Percentiles rank a stretch among this genome's conserved stretches.
Evolutionary conservation across 2,113 vertebrate species (phyloP).

Genomic region (Apistogramma diplotaenia): DNA sequence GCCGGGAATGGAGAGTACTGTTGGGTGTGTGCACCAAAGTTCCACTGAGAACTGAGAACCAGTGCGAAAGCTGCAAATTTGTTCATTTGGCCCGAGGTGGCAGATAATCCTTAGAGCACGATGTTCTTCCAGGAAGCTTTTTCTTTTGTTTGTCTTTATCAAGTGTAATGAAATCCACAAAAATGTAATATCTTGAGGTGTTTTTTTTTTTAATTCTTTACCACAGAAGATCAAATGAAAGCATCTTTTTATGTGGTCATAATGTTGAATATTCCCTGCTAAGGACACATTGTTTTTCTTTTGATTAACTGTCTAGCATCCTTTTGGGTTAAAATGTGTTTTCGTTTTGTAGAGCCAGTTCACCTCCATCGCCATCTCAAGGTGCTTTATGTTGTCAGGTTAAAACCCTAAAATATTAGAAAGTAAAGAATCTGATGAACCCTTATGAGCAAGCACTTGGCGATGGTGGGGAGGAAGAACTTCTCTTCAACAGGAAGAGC

Average conservation of each 20-base stretch:
- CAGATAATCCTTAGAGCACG: not conserved
- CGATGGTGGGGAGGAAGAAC: not conserved
- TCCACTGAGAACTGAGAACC: not conserved
- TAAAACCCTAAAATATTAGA: not conserved
- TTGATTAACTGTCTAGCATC: fast-evolving
- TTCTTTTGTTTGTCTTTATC: not conserved
- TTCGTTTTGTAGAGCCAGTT: not conserved
- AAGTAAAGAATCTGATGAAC: fast-evolving
- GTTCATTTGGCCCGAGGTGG: not conserved
- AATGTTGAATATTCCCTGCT: not conserved
- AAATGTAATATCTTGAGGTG: fast-evolving
- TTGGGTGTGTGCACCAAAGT: not conserved
- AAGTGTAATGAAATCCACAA: not conserved
- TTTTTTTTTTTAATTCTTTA: not conserved
- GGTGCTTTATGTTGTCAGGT: not conserved
- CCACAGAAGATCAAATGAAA: not conserved
- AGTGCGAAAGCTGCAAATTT: fast-evolving
- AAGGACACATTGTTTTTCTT: not conserved
- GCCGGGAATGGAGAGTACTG: not conserved
- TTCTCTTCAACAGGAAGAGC: fast-evolving
- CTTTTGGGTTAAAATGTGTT: not conserved
- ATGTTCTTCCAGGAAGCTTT: fast-evolving
- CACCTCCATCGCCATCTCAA: no score
- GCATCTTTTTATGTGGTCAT: not conserved
- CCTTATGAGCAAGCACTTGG: not conserved